Percentiles rank a stretch among this genome's conserved stretches.
phyloP scores from a whole-genome alignment of 2,113 vertebrate genomes.

The Platycercus adscitus region DNA sequence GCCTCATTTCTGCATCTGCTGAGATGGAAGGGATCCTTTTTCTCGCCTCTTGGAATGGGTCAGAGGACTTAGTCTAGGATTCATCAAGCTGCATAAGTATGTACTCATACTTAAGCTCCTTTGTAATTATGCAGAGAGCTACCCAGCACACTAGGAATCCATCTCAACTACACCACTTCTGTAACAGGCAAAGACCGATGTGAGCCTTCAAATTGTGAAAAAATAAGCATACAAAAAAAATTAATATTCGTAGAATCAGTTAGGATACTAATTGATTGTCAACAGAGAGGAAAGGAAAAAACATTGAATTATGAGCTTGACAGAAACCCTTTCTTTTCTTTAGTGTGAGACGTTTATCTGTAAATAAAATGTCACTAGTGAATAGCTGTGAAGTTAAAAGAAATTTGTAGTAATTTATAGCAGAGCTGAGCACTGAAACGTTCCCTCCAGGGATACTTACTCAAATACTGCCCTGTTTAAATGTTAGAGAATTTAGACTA shows the following conservation, averaged over 20 bases:
- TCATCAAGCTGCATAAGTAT: background rate
- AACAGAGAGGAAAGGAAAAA: background rate
- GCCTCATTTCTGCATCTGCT: background rate
- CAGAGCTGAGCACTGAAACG: background rate
- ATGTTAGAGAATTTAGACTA: background rate
- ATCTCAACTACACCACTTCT: background rate
- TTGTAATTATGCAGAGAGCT: background rate
- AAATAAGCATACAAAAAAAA: background rate
- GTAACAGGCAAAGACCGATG: background rate
- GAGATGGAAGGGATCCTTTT: background rate
- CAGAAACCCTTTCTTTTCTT: background rate
- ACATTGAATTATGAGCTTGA: background rate
- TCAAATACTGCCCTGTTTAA: background rate
- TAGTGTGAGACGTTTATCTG: background rate
- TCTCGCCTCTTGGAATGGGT: background rate
- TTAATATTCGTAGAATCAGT: background rate
- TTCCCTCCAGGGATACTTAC: background rate
- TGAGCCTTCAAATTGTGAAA: background rate
- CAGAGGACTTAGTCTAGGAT: background rate
- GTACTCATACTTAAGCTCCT: background rate
- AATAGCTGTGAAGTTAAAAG: constrained; percentile 36
- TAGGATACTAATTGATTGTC: background rate
- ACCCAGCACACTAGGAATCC: background rate
- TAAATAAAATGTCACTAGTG: constrained; percentile 37
- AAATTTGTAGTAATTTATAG: constrained; percentile 27